Percentiles rank a stretch among this genome's conserved stretches.
Evolutionary conservation across 2,797 vertebrate species (phyloP).

Genomic region (Sebastes diploproa): DNA sequence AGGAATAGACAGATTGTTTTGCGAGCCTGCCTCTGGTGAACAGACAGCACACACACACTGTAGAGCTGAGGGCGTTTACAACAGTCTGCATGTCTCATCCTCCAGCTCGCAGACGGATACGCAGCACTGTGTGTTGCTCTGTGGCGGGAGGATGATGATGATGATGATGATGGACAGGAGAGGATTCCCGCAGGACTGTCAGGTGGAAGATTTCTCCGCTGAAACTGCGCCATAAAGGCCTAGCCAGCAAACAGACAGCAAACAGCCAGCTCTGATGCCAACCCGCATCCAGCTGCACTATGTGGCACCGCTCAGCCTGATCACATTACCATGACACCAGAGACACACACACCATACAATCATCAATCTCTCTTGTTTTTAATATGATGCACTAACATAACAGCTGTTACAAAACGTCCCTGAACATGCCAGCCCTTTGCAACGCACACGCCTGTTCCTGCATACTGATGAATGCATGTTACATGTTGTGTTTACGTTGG

Average conservation of each 20-base stretch:
- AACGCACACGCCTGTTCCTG: too few relatives aligned
- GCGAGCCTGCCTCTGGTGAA: not conserved
- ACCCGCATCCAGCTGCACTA: constrained; percentile 8
- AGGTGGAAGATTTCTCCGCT: not conserved
- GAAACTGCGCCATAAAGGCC: constrained; percentile 71
- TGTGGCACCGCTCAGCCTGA: not conserved
- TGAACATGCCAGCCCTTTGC: not conserved
- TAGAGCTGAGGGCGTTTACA: constrained; percentile 4
- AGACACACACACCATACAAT: not conserved
- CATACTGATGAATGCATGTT: not conserved
- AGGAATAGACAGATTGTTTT: not conserved
- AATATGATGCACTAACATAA: not conserved
- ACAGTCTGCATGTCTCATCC: not conserved
- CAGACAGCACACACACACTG: not conserved
- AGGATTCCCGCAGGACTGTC: not conserved
- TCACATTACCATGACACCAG: constrained; percentile 11
- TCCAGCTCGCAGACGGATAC: not conserved
- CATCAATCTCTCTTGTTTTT: not conserved
- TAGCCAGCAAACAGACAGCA: constrained; percentile 6
- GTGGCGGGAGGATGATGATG: not conserved
- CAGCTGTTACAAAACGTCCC: not conserved
- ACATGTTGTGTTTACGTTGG: too few relatives aligned
- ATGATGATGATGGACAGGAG: not conserved
- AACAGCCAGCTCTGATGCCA: not conserved
- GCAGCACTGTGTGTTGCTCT: not conserved